Conservation (phyloP, 2,888 invertebrate species). For the Rhaphigaster nebulosa region DNA sequence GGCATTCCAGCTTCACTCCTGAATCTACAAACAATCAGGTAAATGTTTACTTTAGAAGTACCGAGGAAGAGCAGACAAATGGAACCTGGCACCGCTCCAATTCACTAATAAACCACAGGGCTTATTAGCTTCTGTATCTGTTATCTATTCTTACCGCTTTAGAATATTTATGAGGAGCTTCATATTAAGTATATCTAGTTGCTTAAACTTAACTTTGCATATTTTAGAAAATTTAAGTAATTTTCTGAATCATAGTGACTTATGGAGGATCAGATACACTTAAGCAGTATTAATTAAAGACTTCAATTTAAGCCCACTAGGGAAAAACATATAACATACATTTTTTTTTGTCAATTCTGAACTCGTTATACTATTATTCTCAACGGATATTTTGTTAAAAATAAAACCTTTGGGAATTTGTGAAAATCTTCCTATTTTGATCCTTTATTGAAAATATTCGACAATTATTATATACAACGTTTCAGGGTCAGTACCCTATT, state of each 20-base stretch:
- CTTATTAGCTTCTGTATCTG: background rate
- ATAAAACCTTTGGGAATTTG: too few species aligned
- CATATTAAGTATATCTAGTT: background rate
- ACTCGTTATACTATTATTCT: too few species aligned
- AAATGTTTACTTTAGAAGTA: background rate
- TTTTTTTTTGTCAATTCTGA: too few species aligned
- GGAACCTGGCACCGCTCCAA: background rate
- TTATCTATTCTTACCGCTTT: background rate
- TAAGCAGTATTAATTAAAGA: too few species aligned
- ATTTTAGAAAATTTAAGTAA: background rate
- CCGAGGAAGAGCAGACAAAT: background rate
- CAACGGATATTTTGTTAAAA: too few species aligned
- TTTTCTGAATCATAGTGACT: background rate
- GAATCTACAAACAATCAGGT: background rate
- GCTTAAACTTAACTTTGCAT: background rate
- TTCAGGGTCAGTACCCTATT: too few species aligned
- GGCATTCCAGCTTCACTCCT: background rate
- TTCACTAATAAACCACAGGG: background rate
- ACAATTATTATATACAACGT: too few species aligned
- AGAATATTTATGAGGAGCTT: background rate
- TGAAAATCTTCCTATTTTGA: too few species aligned
- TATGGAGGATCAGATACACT: background rate
- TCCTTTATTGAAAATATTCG: too few species aligned
- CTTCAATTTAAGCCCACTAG: too few species aligned
- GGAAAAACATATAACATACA: too few species aligned